Conservation (phyloP, 2,797 vertebrate species). For the Microctenopoma steveboyesi region DNA sequence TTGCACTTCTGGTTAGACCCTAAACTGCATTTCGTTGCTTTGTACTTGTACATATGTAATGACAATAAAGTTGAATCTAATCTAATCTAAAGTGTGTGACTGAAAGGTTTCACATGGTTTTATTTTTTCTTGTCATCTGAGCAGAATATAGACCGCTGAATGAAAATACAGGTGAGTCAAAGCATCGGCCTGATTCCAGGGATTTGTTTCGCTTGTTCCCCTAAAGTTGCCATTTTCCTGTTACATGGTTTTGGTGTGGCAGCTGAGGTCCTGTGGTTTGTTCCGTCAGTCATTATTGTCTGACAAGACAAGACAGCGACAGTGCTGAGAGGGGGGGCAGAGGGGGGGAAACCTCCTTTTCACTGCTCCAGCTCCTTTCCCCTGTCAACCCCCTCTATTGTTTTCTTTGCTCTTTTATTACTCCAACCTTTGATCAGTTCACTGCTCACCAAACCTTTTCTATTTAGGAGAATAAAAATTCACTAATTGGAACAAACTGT, state of each 20-base stretch:
- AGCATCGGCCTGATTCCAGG: constrained; percentile 1
- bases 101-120: too few species aligned
- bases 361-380: background rate
- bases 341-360: constrained; percentile 15
- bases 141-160: background rate
- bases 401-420: constrained; percentile 40
- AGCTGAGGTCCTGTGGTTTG: constrained; percentile 40
- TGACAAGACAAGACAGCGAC: constrained; percentile 41
- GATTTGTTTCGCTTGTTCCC: constrained; percentile 4
- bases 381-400: constrained; percentile 34
- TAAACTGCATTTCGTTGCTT: too few species aligned
- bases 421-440: constrained; percentile 46
- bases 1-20: too few species aligned
- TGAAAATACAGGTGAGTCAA: background rate
- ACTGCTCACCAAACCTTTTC: constrained; percentile 38
- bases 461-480: constrained; percentile 24
- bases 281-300: constrained; percentile 52
- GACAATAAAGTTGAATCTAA: too few species aligned
- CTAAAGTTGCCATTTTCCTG: constrained; percentile 24
- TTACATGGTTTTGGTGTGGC: constrained; percentile 21
- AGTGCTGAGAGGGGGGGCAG: constrained; percentile 9
- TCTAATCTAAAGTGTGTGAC: too few species aligned
- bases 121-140: background rate
- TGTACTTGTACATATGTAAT: too few species aligned
- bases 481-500: constrained; percentile 54